A percentile compares a stretch with the other conserved stretches of the same genome.
Evolutionary conservation across 1,140 invertebrate genomes (phyloP).

Genomic region (Leptinotarsa undecemlineata): DNA sequence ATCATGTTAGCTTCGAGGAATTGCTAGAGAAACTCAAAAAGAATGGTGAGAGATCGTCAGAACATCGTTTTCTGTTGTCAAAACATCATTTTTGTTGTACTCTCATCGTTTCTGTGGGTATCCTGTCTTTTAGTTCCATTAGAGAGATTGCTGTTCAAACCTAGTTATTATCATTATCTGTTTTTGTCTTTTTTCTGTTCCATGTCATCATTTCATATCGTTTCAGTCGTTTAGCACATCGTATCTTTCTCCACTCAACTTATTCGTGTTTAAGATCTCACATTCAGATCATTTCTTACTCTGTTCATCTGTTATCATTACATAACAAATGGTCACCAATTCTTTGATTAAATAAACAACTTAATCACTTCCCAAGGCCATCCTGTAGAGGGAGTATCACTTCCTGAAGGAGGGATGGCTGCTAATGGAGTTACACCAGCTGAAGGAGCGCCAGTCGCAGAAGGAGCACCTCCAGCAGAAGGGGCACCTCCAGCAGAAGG

Average conservation of each 20-base stretch:
- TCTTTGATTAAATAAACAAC: background rate
- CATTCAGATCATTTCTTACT: background rate
- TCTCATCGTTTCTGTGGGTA: conserved; percentile 31
- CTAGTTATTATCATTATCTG: background rate
- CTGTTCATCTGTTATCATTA: background rate
- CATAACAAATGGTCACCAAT: background rate
- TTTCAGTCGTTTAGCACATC: too few species aligned
- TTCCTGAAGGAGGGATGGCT: conserved; percentile 44
- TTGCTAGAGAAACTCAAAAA: conserved; percentile 39
- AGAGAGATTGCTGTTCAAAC: background rate
- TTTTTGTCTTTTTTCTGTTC: background rate
- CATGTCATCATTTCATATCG: too few species aligned
- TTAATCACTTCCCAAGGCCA: background rate
- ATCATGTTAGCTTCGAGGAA: conserved; percentile 34
- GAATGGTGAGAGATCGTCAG: conserved; percentile 18
- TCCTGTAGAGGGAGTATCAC: conserved; percentile 43
- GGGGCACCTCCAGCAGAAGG: conserved; percentile 47
- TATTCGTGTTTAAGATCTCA: background rate
- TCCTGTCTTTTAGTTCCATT: conserved; percentile 37
- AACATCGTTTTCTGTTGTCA: conserved; percentile 21
- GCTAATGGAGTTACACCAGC: conserved; percentile 45
- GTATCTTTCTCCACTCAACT: too few species aligned
- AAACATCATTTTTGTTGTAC: conserved; percentile 35
- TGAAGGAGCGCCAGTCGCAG: conserved; percentile 51
- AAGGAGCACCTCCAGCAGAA: conserved; percentile 45